phyloP scores from a whole-genome alignment of 2,888 invertebrate genomes.

The Anarsia innoxiella region DNA sequence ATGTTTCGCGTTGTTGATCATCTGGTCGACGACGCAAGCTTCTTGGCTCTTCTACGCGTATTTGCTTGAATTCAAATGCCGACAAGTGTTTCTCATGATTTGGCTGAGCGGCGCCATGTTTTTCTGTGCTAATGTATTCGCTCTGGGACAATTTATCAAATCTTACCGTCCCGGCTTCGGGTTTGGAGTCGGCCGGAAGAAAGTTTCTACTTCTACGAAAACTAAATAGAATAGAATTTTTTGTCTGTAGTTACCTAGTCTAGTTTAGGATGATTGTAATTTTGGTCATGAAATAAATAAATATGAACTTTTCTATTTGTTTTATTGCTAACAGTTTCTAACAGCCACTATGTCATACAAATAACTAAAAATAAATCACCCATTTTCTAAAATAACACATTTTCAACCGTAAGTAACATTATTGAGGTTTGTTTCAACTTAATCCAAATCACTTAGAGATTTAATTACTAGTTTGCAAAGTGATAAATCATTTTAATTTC shows the following conservation, averaged over 20 bases:
- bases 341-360: constrained; percentile 30
- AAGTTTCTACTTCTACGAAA: too few relatives aligned
- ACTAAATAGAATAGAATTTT: too few relatives aligned
- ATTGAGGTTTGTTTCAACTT: too few relatives aligned
- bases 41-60: constrained; percentile 95
- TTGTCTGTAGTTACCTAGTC: constrained; percentile 15
- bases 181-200: too few relatives aligned
- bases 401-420: too few relatives aligned
- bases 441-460: too few relatives aligned
- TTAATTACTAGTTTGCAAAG: too few relatives aligned
- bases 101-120: constrained; percentile 91
- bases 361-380: constrained; percentile 34
- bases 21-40: constrained; percentile 84
- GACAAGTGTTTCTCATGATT: constrained; percentile 87
- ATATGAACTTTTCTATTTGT: constrained; percentile 3
- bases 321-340: constrained; percentile 27
- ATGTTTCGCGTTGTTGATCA: constrained; percentile 60
- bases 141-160: constrained; percentile 75
- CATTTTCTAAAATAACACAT: constrained; percentile 29
- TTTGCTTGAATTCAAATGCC: constrained; percentile 90
- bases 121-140: constrained; percentile 85
- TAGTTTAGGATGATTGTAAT: constrained; percentile 11
- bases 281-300: constrained; percentile 24
- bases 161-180: constrained; percentile 48
- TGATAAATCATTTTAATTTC: neutral